Base-by-base conservation (phyloP, 2,797 vertebrate genomes). In the Paguma larvata region DNA sequence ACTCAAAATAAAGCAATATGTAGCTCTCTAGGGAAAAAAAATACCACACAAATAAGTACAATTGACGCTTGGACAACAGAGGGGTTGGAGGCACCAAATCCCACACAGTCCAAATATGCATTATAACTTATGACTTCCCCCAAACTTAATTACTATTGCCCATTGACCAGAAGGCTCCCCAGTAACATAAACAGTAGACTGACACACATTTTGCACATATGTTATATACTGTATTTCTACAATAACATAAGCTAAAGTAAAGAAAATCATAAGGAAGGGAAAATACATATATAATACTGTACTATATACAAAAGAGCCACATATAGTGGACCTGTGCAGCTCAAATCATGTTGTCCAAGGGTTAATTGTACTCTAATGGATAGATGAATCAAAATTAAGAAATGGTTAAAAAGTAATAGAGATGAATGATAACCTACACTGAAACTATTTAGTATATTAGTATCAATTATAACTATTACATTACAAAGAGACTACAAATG, bases 401-500 rank as follows among this genome's bases (percentile, higher is more conserved):
- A 94, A 67, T 92, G 18, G 34, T 91, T 80, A 91, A 72, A 68
- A 9, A 94, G 23, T 46, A 59, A 77, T 30, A 88, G 3, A 83
- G n/a, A 75, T 84, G 51, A 89, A 9, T 94, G 38, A 91, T 34
- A 14, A 94, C 41, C 41, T 75, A 10, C 32, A 89, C 18, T 77
- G 85, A 90, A 51, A 67, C 27, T 27, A 51, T n/a, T 70, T 82
- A 96, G 65, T 5, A n/a, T 53, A 79, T 89, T 38, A 83, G 34
- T 83, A 34, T 63, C 34, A 87, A 38, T 34, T 32, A 11, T 25
- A 90, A 82, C 21, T 53, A 62, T 56, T 32, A 70, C 2, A 44
- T 70, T 70, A 83, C 21, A 91, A 82, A 41, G 53, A 83, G 44
- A 97, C 70, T 27, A 13, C 25, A 90, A 95, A 70, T 85, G 59